Evolutionary conservation across 2,113 vertebrate species (phyloP), one percentile per base, ranked within the genome.

Genomic region (Coregonus clupeaformis): DNA sequence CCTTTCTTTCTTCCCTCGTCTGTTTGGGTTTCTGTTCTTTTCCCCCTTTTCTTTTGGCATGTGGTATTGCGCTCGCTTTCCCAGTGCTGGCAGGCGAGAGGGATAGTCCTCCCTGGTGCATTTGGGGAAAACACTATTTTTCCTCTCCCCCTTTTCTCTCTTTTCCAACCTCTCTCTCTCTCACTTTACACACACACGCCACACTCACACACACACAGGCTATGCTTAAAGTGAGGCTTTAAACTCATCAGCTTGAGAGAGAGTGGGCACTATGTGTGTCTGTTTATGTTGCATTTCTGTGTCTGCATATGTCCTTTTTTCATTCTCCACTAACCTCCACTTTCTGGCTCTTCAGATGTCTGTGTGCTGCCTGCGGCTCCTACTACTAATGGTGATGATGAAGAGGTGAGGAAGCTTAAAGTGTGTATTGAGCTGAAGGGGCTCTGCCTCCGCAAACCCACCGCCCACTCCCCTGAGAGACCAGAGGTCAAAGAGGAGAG

Each of bases 341-440:
- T 32, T 14, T 60, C 52, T 57, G 18, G 18, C 32, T 42, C 66
- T 30, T 60, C n/a, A 36, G 16, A 32, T 24, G 20, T 49, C 14
- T 22, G 32, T n/a, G 12, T 12, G 45, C 42, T 66, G 14, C 25
- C 59, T 74, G 72, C 11, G 42, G 20, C 67, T 22, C 20, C 6
- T 29, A 62, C 29, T 0, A 84, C 80, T 0, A 88, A 89, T 0
- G 89, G 91, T 5, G 90, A 89, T 0, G 89, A 92, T 4, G 96
- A 97, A 84, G 97, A 98, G 89, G 96, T 98, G 89, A 95, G 95
- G 87, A 98, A 98, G 92, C 95, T 98, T 88, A 98, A 98, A 89
- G 97, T 99, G 90, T 97, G 97, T 91, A 98, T 99, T 85, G 97
- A 98, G 94, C 95, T 99, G 89, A 98, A 96, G 87, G 97, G 97